phyloP scores from a whole-genome alignment of 2,113 vertebrate genomes.

The Colius striatus region DNA sequence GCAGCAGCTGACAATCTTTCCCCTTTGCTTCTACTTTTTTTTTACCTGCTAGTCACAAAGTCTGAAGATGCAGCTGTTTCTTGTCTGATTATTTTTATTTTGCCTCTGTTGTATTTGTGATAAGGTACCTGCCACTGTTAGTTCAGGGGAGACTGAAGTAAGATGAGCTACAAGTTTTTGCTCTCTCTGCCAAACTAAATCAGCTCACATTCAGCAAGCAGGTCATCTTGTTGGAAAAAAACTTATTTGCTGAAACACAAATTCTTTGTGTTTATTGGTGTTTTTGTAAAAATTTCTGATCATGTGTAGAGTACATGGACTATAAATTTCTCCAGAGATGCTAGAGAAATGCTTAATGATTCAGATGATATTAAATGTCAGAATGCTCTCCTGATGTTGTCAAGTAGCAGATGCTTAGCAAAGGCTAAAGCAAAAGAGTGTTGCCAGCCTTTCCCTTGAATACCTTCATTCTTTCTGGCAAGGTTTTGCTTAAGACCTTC shows the following conservation, averaged over 20 bases:
- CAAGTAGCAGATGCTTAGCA: not conserved
- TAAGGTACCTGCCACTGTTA: accelerated
- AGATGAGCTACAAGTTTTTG: not conserved
- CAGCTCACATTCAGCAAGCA: not conserved
- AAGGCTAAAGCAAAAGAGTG: not conserved
- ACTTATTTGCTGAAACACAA: not conserved
- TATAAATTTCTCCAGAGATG: not conserved
- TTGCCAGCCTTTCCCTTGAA: not conserved
- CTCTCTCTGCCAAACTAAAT: not conserved
- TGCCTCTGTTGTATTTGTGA: not conserved
- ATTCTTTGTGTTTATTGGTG: not conserved
- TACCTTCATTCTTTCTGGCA: not conserved
- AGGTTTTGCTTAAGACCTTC: not conserved
- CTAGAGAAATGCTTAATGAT: not conserved
- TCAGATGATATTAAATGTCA: not conserved
- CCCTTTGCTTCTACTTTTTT: not conserved
- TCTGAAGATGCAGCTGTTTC: not conserved
- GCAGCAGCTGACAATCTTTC: not conserved
- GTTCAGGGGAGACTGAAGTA: not conserved
- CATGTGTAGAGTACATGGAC: not conserved
- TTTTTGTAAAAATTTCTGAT: not conserved
- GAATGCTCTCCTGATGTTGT: not conserved
- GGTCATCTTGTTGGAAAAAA: not conserved
- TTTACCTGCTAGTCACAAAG: not conserved
- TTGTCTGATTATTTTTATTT: not conserved